Evolutionary conservation across 2,113 vertebrate genomes (phyloP), one percentile per base, ranked within the genome.

Genomic region (Sigmodon hispidus): DNA sequence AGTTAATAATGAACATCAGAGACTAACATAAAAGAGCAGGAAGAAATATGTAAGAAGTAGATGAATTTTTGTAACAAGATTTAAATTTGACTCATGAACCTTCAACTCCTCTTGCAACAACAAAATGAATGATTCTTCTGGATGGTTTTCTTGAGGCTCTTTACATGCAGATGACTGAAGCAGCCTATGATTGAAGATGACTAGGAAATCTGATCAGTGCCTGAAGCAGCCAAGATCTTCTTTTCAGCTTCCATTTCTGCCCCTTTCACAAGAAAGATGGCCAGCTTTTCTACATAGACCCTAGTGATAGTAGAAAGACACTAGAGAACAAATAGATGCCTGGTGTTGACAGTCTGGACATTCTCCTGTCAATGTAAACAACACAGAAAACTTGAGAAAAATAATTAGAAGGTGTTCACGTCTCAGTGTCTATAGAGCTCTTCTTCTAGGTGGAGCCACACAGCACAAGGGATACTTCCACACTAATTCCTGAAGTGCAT

Each of bases 401-500:
- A 45, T 67, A 65, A 88, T 55, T 11, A 45, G 40, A 16, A 76
- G 70, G 45, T 1, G 0, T 48, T 77, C 45, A 59, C 16, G 45
- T 55, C 40, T 79, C 63, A 59, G 0, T 16, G 76, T 52, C 36
- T 9, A 75, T 26, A 2, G 6, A 75, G 13, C 67, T 79, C 57
- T 34, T 85, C 19, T 57, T 81, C 22, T 7, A 10, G 50, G 34
- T 81, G 57, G 45, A 50, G 0, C 21, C 45, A 43, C 63, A 63
- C 29, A 3, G 50, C 1, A 10, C 10, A 7, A 55, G 2, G 29
- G 34, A 76, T 0, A 0, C 2, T 31, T 76, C 40, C 2, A 45
- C 1, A 19, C 36, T 1, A 11, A 1, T 21, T 29, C 24, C 36
- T 70, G 12, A 40, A 87, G 59, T n/a, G 59, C 11, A 48, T 29